These are phyloP conservation scores for Acanthiza pusilla DNA, from an alignment of 2,797 vertebrate species.

Conservation along the genomic window DNA sequence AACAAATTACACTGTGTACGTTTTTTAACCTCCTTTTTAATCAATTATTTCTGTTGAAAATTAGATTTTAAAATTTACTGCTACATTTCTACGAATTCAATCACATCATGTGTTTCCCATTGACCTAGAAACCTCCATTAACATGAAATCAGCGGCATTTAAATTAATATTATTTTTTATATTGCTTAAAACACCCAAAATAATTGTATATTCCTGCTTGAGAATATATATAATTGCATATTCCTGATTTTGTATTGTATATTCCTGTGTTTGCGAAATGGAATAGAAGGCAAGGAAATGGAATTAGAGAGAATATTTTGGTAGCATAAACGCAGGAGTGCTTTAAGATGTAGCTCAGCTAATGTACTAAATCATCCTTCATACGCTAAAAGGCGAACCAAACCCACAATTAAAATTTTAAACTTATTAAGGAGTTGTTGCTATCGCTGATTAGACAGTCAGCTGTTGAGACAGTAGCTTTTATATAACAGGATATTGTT, in stretches of 20 bases:
- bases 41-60: neutral
- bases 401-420: slow-evolving; percentile 41
- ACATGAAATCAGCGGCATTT: neutral
- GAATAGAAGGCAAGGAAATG: neutral
- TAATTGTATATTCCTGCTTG: neutral
- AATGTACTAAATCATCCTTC: neutral
- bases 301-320: neutral
- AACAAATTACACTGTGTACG: neutral
- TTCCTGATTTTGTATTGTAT: neutral
- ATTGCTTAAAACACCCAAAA: neutral
- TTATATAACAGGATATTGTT: slow-evolving; percentile 63
- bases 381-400: neutral
- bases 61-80: neutral
- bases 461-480: slow-evolving; percentile 54
- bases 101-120: neutral
- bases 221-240: neutral
- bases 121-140: slow-evolving; percentile 52
- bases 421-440: slow-evolving; percentile 56
- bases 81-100: neutral
- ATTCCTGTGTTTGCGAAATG: neutral
- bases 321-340: neutral
- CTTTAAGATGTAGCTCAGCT: slow-evolving; percentile 3
- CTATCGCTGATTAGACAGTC: slow-evolving; percentile 51
- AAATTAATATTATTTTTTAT: neutral
- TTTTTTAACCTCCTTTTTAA: neutral